Evolutionary conservation across 2,113 vertebrate genomes (phyloP), one percentile per base, ranked within the genome.

Genomic region (Pachypanchax playfairii): DNA sequence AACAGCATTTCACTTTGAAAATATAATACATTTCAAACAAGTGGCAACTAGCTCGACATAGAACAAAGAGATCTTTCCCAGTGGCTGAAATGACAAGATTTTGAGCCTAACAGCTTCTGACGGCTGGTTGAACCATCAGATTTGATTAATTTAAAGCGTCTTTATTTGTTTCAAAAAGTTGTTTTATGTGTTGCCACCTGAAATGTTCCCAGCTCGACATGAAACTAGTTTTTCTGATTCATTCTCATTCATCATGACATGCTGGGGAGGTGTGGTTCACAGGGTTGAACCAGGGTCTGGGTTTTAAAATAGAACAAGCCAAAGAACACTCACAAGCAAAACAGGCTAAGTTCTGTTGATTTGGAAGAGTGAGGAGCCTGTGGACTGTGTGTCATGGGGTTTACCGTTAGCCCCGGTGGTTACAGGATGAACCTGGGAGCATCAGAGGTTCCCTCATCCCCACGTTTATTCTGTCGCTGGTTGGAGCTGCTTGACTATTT

Each of bases 271-370:
- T 66, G 56, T 47, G 72, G 70, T 68, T 49, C 43, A 70, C 65
- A 54, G 73, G 70, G 64, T 83, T 83, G 72, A 82, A 86, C 81
- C 77, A 64, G 80, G 82, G 80, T 84, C 38, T 76, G 76, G 80
- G 79, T 85, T 90, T 90, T 88, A 89, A 92, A 93, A 93, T 92
- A 92, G 91, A 88, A 86, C 84, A 80, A 81, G 86, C 89, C 83
- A 86, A 91, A 90, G 87, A 85, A 90, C 84, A 86, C 78, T 84
- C 76, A 46, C 81, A 84, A 79, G 87, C 82, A 80, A 90, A 83
- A 92, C 91, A 92, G 90, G 91, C 84, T 51, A 51, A 74, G 88
- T 90, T 86, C 89, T 92, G 91, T 92, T 90, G 90, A 89, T 90
- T 79, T 83, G 84, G 73, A 88, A 91, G 90, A 92, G 90, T 90